Evolutionary conservation across 2,113 vertebrate genomes (phyloP).

Genomic region (Microtus richardsoni): DNA sequence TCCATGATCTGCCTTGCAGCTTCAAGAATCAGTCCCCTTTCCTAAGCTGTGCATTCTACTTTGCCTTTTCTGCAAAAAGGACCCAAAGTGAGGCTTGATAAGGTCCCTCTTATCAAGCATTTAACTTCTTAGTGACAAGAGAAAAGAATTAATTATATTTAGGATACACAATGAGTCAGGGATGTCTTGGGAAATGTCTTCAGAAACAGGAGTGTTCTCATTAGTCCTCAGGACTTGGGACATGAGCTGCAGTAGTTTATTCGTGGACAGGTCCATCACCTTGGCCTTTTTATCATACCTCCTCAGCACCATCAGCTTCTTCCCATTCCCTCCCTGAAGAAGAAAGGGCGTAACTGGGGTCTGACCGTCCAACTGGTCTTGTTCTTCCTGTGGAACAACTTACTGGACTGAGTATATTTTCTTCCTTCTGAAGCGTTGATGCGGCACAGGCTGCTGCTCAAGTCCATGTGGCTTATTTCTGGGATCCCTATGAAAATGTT

Average conservation of each 20-base stretch:
- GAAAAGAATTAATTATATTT: conserved; percentile 42
- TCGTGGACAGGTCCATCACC: background rate
- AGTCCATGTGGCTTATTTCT: background rate
- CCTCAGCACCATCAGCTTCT: background rate
- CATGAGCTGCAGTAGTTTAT: conserved; percentile 28
- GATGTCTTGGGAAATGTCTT: conserved; percentile 64
- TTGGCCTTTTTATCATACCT: background rate
- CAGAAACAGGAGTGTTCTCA: conserved; percentile 47
- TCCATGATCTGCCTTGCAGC: background rate
- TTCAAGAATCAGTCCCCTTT: background rate
- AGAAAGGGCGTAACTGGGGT: background rate
- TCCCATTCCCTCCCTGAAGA: background rate
- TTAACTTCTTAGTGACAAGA: background rate
- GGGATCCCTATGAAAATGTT: background rate
- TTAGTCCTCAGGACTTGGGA: conserved; percentile 36
- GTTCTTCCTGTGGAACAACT: background rate
- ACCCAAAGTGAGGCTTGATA: conserved; percentile 29
- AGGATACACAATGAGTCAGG: conserved; percentile 56
- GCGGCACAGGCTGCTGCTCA: background rate
- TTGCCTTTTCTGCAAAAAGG: conserved; percentile 12
- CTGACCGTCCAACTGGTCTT: background rate
- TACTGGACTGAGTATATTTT: background rate
- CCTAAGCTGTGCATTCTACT: background rate
- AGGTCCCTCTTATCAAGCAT: conserved; percentile 33
- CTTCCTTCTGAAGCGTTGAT: background rate